Base-by-base conservation (phyloP, 2,888 invertebrate species). In the Oscheius sp. region DNA sequence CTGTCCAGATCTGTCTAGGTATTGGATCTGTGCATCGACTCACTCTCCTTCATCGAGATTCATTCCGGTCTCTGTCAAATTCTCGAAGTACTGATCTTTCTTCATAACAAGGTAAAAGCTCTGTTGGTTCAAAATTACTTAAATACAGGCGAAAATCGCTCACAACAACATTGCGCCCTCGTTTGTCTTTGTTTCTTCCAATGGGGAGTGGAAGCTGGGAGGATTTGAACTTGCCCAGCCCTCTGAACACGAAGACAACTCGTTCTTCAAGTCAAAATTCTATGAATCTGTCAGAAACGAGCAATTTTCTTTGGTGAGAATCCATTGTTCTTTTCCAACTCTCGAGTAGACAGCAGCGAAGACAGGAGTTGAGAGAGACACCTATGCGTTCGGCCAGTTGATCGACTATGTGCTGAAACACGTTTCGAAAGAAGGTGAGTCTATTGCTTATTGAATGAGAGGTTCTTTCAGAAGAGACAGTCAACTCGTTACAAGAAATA, bases 101-200 rank as follows among this genome's bases (percentile, higher is more conserved):
- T 73, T 9, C 73, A 73, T 33, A 55, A 66, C n/a, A 73, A 73
- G 58, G 73, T 73, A 21, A 32, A 33, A 33, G 9, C 21, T 42
- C 21, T 71, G 7, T 21, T 50, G 7, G 5, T 11, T 1, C 33
- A 57, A 57, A 9, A 68, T 4, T n/a, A 58, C 29, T 4, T 11
- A 10, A 32, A 32, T 75, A 50, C 35, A 75, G 75, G 75, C 75
- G n/a, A 29, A 62, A 42, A 71, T 75, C 37, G 62, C 63, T 37
- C 75, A 75, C 48, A 75, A 75, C 65, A 75, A 72, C 47, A 70
- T 75, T 48, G 72, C 60, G 1, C 70, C 75, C 2, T 51, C 72
- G 11, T 57, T 55, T 3, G 72, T 75, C 50, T 75, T 71, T 55
- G 71, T 75, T n/a, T 32, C 55, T 11, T 35, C 71, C 3, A 71